phyloP scores from a whole-genome alignment of 2,888 invertebrate genomes.

The Plagodis pulveraria region DNA sequence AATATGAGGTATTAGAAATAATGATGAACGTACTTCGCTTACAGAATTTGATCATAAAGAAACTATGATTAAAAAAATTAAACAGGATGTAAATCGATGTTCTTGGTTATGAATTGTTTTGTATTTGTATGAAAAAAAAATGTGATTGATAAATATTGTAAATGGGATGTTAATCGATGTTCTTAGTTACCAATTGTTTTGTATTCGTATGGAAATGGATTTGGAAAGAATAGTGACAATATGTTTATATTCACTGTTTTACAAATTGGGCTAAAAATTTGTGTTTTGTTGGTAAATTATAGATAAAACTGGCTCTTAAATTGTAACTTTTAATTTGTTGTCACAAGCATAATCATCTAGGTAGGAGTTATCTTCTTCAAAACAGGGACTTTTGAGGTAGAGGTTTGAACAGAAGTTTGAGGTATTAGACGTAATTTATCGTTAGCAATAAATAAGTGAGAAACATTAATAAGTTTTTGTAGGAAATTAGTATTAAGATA shows the following conservation, averaged over 20 bases:
- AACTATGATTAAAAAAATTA: background rate
- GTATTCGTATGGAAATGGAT: too few species aligned
- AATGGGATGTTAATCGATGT: background rate
- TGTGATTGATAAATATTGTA: background rate
- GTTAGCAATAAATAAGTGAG: slow-evolving; percentile 17
- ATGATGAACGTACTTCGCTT: background rate
- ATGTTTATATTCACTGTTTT: too few species aligned
- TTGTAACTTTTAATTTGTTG: too few species aligned
- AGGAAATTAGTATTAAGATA: too few species aligned
- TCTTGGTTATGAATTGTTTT: background rate
- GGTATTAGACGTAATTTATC: slow-evolving; percentile 12
- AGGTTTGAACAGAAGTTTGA: background rate
- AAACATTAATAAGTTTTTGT: too few species aligned
- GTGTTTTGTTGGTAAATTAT: background rate
- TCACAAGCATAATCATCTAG: background rate
- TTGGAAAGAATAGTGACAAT: too few species aligned
- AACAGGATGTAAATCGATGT: background rate
- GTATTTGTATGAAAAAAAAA: too few species aligned
- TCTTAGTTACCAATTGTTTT: background rate
- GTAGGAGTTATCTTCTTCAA: background rate
- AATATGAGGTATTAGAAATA: slow-evolving; percentile 36
- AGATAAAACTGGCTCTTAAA: background rate
- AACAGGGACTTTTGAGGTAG: slow-evolving; percentile 1
- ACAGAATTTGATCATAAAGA: background rate
- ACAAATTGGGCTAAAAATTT: too few species aligned